Percentiles rank a stretch among this genome's conserved stretches.
Evolutionary conservation across 2,888 invertebrate genomes (phyloP).

Genomic region (Drosophila peninsularis): DNA sequence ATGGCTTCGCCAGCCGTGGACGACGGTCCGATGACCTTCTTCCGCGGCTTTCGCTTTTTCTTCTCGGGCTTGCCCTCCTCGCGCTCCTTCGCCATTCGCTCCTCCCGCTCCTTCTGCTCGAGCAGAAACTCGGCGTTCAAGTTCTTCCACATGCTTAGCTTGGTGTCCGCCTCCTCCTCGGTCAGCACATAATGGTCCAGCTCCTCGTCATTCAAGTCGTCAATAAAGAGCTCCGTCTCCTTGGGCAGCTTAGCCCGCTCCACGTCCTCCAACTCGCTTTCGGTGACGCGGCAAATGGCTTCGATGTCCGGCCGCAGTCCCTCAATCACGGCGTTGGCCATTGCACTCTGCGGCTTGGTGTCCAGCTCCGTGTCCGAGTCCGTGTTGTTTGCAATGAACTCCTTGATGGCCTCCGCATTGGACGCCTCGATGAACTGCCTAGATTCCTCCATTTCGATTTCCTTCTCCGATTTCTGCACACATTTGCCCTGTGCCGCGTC

Average conservation of each 20-base stretch:
- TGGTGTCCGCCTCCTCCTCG: slow-evolving; percentile 91
- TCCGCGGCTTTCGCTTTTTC: slow-evolving; percentile 89
- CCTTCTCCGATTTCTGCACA: slow-evolving; percentile 55
- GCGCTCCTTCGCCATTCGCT: slow-evolving; percentile 90
- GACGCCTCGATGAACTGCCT: slow-evolving; percentile 85
- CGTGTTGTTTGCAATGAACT: slow-evolving; percentile 81
- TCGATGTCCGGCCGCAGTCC: slow-evolving; percentile 89
- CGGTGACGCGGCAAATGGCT: slow-evolving; percentile 90
- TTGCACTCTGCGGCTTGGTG: slow-evolving; percentile 20
- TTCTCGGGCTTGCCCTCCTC: slow-evolving; percentile 95
- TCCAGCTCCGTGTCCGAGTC: slow-evolving; percentile 57
- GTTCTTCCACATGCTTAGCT: slow-evolving; percentile 94
- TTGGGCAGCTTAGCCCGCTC: slow-evolving; percentile 79
- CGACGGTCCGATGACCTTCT: slow-evolving; percentile 88
- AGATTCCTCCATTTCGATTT: slow-evolving; percentile 84
- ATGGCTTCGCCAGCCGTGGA: slow-evolving; percentile 94
- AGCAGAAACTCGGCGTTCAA: slow-evolving; percentile 94
- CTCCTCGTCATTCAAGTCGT: slow-evolving; percentile 94
- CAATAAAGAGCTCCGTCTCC: slow-evolving; percentile 86
- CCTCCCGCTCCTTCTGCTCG: slow-evolving; percentile 94
- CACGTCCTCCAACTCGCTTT: slow-evolving; percentile 84
- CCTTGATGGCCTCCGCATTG: slow-evolving; percentile 85
- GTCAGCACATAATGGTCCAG: slow-evolving; percentile 93
- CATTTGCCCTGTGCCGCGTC: neutral
- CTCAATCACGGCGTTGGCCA: slow-evolving; percentile 66